Percentiles rank a stretch among this genome's conserved stretches.
phyloP scores from a whole-genome alignment of 2,113 vertebrate genomes.

The Cromileptes altivelis region DNA sequence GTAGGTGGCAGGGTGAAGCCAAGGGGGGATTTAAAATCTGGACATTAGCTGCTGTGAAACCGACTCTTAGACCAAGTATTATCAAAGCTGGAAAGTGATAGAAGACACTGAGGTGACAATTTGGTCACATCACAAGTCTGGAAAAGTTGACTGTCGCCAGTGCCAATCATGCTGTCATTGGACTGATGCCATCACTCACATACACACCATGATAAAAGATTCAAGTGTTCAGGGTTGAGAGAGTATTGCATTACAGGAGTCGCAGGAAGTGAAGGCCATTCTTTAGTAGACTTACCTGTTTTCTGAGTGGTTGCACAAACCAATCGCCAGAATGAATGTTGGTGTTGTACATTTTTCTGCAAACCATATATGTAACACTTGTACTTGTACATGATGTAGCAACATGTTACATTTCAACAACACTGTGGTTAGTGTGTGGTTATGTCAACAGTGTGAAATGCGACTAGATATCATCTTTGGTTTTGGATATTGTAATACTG shows the following conservation, averaged over 20 bases:
- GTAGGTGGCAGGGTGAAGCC: constrained; percentile 26
- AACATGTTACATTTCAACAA: too few species aligned
- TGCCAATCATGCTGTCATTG: constrained; percentile 28
- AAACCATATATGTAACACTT: too few species aligned
- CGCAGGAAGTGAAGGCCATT: constrained; percentile 22
- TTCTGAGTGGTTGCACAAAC: not conserved
- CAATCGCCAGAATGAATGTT: too few species aligned
- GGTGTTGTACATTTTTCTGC: too few species aligned
- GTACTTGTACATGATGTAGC: too few species aligned
- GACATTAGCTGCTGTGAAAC: constrained; percentile 29
- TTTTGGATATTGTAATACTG: too few species aligned
- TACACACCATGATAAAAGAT: constrained; percentile 22
- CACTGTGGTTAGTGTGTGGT: too few species aligned
- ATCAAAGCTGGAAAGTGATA: constrained; percentile 31
- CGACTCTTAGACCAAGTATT: not conserved
- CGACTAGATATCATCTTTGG: too few species aligned
- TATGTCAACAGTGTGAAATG: too few species aligned
- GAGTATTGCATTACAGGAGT: constrained; percentile 17
- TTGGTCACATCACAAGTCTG: constrained; percentile 33
- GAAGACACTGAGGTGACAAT: constrained; percentile 20
- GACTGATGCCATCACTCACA: constrained; percentile 35
- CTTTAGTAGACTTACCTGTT: constrained; percentile 10
- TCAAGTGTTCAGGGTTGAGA: constrained; percentile 6
- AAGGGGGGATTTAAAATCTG: constrained; percentile 18
- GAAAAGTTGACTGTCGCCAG: constrained; percentile 32